Evolutionary conservation across 2,797 vertebrate species (phyloP).

Genomic region (Dendrocincla fuliginosa): DNA sequence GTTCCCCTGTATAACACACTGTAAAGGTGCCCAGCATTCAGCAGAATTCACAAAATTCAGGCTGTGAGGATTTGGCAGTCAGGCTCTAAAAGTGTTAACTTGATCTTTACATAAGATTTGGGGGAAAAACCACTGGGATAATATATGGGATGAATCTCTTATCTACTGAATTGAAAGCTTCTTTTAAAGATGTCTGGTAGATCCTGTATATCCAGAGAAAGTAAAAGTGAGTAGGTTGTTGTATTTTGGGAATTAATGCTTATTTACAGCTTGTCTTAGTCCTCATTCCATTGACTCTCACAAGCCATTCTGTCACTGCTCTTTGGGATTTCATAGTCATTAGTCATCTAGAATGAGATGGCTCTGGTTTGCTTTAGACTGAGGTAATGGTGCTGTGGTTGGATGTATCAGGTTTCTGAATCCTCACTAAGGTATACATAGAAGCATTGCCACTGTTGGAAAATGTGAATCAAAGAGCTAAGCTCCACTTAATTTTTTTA

Average conservation of each 20-base stretch:
- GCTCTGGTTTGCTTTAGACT: not conserved
- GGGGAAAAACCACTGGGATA: not conserved
- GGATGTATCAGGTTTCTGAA: not conserved
- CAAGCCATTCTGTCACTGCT: not conserved
- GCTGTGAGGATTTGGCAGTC: not conserved
- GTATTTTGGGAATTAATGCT: not conserved
- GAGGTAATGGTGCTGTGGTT: not conserved
- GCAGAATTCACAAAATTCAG: not conserved
- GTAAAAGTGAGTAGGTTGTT: not conserved
- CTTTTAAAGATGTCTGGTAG: not conserved
- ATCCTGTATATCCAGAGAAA: not conserved
- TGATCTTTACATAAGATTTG: not conserved
- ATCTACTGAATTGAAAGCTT: not conserved
- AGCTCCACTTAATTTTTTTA: not conserved
- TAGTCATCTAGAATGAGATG: not conserved
- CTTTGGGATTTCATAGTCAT: not conserved
- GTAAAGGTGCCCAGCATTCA: not conserved
- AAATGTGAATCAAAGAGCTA: not conserved
- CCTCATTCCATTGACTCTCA: not conserved
- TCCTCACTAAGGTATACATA: not conserved
- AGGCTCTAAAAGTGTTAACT: not conserved
- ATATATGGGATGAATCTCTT: not conserved
- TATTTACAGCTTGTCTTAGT: not conserved
- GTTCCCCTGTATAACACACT: not conserved
- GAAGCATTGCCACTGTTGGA: not conserved